Evolutionary conservation across 1,140 invertebrate genomes (phyloP), one percentile per base, ranked within the genome.

Genomic region (Drosophila parvula): DNA sequence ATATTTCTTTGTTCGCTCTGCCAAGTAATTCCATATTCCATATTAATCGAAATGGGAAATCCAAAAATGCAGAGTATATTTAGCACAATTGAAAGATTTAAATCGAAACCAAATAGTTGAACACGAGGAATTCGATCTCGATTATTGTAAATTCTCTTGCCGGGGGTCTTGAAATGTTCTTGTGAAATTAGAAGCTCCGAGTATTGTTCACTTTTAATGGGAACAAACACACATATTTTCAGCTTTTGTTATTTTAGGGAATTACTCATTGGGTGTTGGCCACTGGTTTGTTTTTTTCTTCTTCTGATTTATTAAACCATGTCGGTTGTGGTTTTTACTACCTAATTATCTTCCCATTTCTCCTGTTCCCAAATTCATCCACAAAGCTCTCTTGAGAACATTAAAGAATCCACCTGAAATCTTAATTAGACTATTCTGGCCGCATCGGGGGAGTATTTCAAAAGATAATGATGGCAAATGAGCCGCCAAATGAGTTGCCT

Each of bases 401-500:
- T 38, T 14, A 27, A 27, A 60, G 18, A 61, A 36, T 51, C 22
- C 14, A 40, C 36, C 14, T 50, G 6, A n/a, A 28, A 22, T 48
- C 30, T 48, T 48, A 67, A 40, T 62, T 41, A 40, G 58, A 30
- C 30, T 30, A 5, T 16, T 36, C 14, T 34, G 44, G 7, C 11
- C 18, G 48, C 10, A 34, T 28, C 9, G 10, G 3, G 9, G 10
- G n/a, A 27, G 10, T 59, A 45, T 50, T 48, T 47, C 56, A 28
- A 14, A 55, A 44, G 36, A 77, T 69, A 68, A 69, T 48, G 48
- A 68, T 12, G 41, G 32, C 40, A 79, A 69, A 79, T 75, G 59
- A 32, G 48, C 70, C 80, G 55, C 44, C 50, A 86, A 81, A 84
- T 78, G 67, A 58, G 32, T 41, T 47, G 51, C 43, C 74, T 53